Evolutionary conservation across 92 coral and sea anemone genomes (phyloP), one percentile per base, ranked within the genome.

Genomic region (Isaurus tuberculatus): DNA sequence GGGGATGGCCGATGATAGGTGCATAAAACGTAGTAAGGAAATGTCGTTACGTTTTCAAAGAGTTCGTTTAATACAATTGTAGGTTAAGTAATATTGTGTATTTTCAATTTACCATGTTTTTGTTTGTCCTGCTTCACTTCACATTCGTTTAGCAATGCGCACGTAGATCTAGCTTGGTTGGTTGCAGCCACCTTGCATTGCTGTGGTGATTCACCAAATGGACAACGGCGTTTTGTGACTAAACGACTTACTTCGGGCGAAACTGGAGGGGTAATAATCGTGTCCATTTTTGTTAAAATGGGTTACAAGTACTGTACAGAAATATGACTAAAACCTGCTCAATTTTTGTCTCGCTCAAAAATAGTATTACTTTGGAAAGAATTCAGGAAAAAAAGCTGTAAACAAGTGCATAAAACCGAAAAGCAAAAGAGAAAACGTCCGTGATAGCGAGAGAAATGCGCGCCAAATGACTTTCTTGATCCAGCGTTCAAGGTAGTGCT

Each of bases 171-270:
- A 60, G 19, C 22, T 77, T 77, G 49, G 10, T 65, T 53, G 33
- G 70, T 79, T 16, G 91, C 93, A 2, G 90, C 88, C 1, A 87
- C 22, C 57, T 92, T 92, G 73, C 65, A 53, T 10, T 90, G 93
- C 43, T 86, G 92, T 0, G 98, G 95, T 4, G 95, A 91, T 72
- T 91, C 98, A 60, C 98, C 98, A 79, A 93, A 93, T 1, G 98
- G 98, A 19, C 98, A 93, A 17, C 98, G 92, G 58, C 98, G 93
- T 75, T 93, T 93, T 27, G 98, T 93, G 10, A 86, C 90, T 1
- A 93, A 90, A n/a, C 92, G 95, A 70, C 91, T 93, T 4, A 71
- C 86, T 57, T 91, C 90, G 29, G 98, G 94, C 13, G 98, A 93
- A 51, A 85, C 64, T 44, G 95, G 98, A 36, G 90, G 91, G 19